These are phyloP conservation scores for Pelodiscus sinensis DNA, from an alignment of 2,113 vertebrate species.

Conservation along the genomic window DNA sequence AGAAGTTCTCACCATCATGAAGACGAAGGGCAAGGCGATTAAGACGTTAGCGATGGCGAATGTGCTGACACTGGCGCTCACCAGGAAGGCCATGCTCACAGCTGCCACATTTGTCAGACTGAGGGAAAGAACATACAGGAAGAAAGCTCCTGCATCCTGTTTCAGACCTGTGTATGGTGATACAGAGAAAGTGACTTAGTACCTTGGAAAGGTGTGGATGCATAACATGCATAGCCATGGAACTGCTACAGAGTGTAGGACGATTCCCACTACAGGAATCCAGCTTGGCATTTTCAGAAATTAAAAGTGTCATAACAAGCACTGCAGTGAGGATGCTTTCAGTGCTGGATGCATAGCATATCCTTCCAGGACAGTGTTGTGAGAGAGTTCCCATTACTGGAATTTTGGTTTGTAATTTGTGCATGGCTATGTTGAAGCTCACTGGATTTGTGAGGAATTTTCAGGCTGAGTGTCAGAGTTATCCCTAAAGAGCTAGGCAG, in stretches of 20 bases:
- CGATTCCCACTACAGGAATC: neutral
- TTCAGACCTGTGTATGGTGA: conserved; percentile 72
- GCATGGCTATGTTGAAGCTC: neutral
- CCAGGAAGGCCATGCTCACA: conserved; percentile 80
- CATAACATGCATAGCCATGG: neutral
- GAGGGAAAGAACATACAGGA: conserved; percentile 79
- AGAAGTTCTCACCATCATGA: conserved; percentile 82
- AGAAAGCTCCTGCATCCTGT: conserved; percentile 69
- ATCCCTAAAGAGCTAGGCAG: neutral
- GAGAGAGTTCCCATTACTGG: neutral
- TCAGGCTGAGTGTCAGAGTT: neutral
- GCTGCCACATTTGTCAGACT: conserved; percentile 80
- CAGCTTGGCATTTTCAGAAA: neutral
- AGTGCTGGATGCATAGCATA: neutral
- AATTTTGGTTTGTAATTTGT: too few relatives aligned
- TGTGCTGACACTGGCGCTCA: conserved; percentile 78
- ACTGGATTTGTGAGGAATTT: neutral
- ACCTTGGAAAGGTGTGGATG: neutral
- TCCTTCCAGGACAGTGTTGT: neutral
- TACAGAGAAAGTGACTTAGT: neutral
- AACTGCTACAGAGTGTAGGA: neutral
- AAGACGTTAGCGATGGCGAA: conserved; percentile 83
- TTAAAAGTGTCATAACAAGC: neutral
- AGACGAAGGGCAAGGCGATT: conserved; percentile 81
- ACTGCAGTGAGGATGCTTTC: neutral